Evolutionary conservation across 2,888 invertebrate genomes (phyloP).

Genomic region (Phyllotreta cruciferae): DNA sequence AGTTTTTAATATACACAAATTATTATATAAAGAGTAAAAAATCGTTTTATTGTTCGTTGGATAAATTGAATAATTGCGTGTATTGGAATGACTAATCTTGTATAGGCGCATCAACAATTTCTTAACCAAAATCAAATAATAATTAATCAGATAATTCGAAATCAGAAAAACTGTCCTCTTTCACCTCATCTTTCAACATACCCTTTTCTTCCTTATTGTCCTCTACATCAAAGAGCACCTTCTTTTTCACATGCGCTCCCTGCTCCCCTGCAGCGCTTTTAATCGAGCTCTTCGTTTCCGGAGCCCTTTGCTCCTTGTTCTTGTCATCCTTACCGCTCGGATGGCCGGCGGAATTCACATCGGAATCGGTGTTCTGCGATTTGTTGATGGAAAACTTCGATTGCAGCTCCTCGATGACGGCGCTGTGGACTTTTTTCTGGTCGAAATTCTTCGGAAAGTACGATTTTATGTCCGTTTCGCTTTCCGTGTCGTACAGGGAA

Average conservation of each 20-base stretch:
- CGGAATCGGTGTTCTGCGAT: conserved; percentile 31
- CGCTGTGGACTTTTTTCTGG: conserved; percentile 34
- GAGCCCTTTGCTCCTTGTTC: neutral
- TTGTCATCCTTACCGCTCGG: conserved; percentile 31
- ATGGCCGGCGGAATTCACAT: conserved; percentile 25
- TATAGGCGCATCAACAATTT: no score
- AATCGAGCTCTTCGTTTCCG: conserved; percentile 64
- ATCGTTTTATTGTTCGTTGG: no score
- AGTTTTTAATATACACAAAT: no score
- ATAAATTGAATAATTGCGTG: no score
- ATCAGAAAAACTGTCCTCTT: conserved; percentile 45
- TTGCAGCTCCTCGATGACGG: conserved; percentile 43
- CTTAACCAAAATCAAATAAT: neutral
- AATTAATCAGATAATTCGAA: conserved; percentile 42
- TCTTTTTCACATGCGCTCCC: conserved; percentile 67
- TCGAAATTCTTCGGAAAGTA: conserved; percentile 20
- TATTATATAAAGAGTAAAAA: no score
- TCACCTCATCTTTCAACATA: neutral
- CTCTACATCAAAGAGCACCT: conserved; percentile 70
- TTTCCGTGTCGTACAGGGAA: conserved; percentile 48
- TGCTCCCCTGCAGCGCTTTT: conserved; percentile 66
- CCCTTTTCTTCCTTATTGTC: conserved; percentile 50
- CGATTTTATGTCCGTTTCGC: conserved; percentile 41
- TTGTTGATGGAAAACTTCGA: conserved; percentile 25
- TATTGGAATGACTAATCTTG: no score